phyloP scores from a whole-genome alignment of 1,140 invertebrate species.

The Elysia chlorotica region DNA sequence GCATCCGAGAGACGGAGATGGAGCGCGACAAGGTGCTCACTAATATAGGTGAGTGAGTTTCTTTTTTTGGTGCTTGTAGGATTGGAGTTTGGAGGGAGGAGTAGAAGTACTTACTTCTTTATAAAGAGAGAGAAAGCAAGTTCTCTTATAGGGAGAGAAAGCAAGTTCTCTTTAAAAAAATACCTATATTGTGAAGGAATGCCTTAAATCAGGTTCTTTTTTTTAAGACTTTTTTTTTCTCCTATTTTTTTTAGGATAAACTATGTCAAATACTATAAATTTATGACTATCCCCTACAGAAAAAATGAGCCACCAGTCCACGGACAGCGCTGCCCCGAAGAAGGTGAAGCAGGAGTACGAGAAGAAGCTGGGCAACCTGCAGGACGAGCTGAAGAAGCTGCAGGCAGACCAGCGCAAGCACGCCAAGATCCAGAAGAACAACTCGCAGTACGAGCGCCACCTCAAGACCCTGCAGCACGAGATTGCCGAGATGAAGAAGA shows the following conservation, averaged over 20 bases:
- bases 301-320: slow-evolving; percentile 19
- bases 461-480: slow-evolving; percentile 80
- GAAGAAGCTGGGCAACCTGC: slow-evolving; percentile 80
- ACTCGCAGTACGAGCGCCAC: slow-evolving; percentile 83
- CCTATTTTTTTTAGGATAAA: not conserved
- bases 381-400: slow-evolving; percentile 84
- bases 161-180: too few relatives aligned
- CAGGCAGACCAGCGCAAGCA: slow-evolving; percentile 91
- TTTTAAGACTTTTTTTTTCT: not conserved
- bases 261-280: too few relatives aligned
- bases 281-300: too few relatives aligned
- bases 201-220: not conserved
- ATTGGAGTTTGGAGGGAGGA: too few relatives aligned
- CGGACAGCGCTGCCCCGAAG: slow-evolving; percentile 80
- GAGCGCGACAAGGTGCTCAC: slow-evolving; percentile 92
- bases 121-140: too few relatives aligned
- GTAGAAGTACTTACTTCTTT: too few relatives aligned
- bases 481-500: slow-evolving; percentile 84
- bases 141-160: too few relatives aligned
- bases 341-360: slow-evolving; percentile 92
- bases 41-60: slow-evolving; percentile 53
- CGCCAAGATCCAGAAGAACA: slow-evolving; percentile 78
- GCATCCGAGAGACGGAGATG: slow-evolving; percentile 87
- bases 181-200: too few relatives aligned
- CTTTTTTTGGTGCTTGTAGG: too few relatives aligned